Conservation (phyloP, 2,113 vertebrate species). For the Ranitomeya imitator region DNA sequence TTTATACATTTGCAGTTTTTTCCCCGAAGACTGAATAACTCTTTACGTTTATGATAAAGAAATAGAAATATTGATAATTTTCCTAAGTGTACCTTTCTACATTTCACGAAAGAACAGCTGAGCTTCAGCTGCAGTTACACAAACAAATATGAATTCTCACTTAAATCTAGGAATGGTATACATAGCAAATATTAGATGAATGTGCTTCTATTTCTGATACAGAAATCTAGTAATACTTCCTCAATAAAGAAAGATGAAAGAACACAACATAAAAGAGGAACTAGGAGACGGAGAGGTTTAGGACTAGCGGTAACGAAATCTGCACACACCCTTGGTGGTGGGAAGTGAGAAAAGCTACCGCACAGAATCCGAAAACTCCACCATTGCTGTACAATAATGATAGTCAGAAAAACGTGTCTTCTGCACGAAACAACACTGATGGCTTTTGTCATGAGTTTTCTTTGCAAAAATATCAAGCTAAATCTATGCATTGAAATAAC, state of each 20-base stretch:
- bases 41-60: background rate
- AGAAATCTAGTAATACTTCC: background rate
- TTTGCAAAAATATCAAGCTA: background rate
- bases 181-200: background rate
- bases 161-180: background rate
- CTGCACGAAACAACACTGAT: background rate
- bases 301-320: background rate
- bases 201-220: background rate
- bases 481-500: background rate
- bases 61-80: background rate
- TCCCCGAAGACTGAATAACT: no score
- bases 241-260: background rate
- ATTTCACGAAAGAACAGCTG: background rate
- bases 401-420: background rate
- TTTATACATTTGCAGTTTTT: no score
- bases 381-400: background rate
- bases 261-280: constrained; percentile 8
- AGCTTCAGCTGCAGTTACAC: background rate
- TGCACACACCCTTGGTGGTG: background rate
- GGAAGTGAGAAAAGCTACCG: background rate
- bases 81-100: background rate
- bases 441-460: background rate
- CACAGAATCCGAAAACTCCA: background rate
- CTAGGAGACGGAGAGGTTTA: background rate
- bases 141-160: background rate